Evolutionary conservation across 2,797 vertebrate species (phyloP), one percentile per base, ranked within the genome.

Genomic region (Karalla daura): DNA sequence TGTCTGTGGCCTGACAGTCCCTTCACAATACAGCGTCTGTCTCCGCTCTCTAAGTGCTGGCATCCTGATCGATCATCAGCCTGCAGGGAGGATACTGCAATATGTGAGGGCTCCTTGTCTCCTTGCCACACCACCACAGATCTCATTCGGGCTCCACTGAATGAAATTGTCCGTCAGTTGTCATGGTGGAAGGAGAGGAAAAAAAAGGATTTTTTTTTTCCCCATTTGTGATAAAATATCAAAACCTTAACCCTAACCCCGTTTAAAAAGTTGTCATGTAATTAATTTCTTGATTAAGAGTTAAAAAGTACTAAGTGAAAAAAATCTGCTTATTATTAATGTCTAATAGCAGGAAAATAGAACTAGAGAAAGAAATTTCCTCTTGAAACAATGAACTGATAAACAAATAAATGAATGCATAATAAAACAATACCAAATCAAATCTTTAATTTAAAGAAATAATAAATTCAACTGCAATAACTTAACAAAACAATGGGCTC

Each of bases 1-100:
- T 95, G 94, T 94, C 95, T 93, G 92, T 89, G 90, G 88, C 82
- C 93, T 95, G 95, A 95, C 92, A 93, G 93, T 86, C 92, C 80
- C 75, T 91, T 95, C 93, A 94, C 95, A 93, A 94, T 95, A 94
- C 35, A 8, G 92, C 89, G 92, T 93, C 91, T 90, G 88, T 88
- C 91, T 92, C 91, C 84, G 74, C 69, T 72, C 85, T 91, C 91
- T 94, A 94, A 93, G 93, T 87, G 75, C 92, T 83, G 86, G 88
- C 84, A 89, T 81, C 87, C 56, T 30, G 89, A 96, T 95, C 87
- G 94, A 96, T 95, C 92, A 70, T 74, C 81, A 32, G 71, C 61
- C 76, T 83, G 63, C 24, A 27, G 78, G 75, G 55, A 75, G 74
- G 66, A 70, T 74, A 82, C 64, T 69, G 39, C 65, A 55, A 68